These are phyloP conservation scores for Oxyura jamaicensis DNA, from an alignment of 2,113 vertebrate genomes.

Conservation along the genomic window DNA sequence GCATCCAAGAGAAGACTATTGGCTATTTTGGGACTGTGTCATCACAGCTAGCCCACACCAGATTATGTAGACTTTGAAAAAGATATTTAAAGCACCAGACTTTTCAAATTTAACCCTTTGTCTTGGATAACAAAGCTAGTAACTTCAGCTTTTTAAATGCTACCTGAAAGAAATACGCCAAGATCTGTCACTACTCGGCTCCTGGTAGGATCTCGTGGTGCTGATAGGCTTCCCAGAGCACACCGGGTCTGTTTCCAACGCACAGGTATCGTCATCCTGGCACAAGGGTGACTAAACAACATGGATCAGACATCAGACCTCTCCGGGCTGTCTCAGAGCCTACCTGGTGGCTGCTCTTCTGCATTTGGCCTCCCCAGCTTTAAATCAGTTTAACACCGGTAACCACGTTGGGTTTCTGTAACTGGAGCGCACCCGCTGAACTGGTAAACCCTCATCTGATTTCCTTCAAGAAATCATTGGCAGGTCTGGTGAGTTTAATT, in stretches of 20 bases:
- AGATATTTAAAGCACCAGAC: constrained; percentile 63
- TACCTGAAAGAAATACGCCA: not conserved
- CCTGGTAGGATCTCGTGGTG: not conserved
- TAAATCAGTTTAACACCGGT: rapidly evolving
- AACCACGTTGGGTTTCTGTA: not conserved
- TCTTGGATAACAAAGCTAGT: not conserved
- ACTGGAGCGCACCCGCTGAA: not conserved
- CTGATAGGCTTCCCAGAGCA: rapidly evolving
- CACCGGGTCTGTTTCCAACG: not conserved
- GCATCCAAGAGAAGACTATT: constrained; percentile 15
- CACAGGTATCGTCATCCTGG: rapidly evolving
- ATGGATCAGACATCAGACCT: not conserved
- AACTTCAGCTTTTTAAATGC: not conserved
- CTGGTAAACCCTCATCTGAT: not conserved
- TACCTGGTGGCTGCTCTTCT: too few relatives aligned
- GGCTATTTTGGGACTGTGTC: constrained; percentile 66
- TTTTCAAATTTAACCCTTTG: constrained; percentile 50
- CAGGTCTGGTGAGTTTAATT: not conserved
- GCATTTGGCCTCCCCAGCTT: not conserved
- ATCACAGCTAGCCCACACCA: constrained; percentile 58
- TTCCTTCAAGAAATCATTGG: not conserved
- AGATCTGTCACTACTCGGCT: not conserved
- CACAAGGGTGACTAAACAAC: not conserved
- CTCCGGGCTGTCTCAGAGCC: not conserved
- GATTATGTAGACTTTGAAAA: constrained; percentile 60